These are phyloP conservation scores for Cryptoblepharus egeriae DNA, from an alignment of 2,797 vertebrate species.

Conservation along the genomic window DNA sequence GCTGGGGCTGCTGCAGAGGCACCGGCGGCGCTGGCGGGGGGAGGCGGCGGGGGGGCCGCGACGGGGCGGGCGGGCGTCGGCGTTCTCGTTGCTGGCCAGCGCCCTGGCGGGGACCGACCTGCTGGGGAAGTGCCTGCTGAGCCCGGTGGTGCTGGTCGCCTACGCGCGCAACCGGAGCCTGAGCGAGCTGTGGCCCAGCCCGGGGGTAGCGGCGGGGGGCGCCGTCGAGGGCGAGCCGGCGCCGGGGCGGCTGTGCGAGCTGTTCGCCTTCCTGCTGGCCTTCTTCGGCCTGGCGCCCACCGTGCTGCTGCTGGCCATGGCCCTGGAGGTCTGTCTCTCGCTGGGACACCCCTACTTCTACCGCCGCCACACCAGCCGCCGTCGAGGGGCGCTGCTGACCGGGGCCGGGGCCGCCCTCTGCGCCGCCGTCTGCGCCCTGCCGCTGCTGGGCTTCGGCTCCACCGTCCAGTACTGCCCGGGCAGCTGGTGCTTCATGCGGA, in stretches of 20 bases:
- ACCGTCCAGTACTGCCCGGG: constrained; percentile 80
- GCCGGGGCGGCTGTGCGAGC: constrained; percentile 29
- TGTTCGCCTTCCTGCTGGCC: constrained; percentile 78
- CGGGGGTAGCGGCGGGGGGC: no score
- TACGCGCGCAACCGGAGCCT: constrained; percentile 65
- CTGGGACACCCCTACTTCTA: constrained; percentile 81
- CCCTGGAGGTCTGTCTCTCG: constrained; percentile 80
- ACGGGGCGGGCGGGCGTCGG: constrained; percentile 57
- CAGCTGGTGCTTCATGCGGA: constrained; percentile 82
- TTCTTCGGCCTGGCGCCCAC: constrained; percentile 82
- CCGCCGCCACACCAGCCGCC: constrained; percentile 66
- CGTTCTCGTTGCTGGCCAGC: constrained; percentile 79
- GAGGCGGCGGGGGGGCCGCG: constrained; percentile 29
- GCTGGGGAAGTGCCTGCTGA: constrained; percentile 73
- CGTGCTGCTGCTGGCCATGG: constrained; percentile 81
- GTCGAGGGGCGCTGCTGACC: constrained; percentile 56
- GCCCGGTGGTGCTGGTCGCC: constrained; percentile 65
- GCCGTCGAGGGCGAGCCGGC: neutral
- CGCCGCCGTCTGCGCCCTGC: constrained; percentile 75
- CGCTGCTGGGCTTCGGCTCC: constrained; percentile 72
- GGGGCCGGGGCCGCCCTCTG: constrained; percentile 63
- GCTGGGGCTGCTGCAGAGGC: constrained; percentile 64
- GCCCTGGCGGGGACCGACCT: constrained; percentile 78
- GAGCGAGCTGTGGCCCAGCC: constrained; percentile 44
- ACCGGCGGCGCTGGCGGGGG: constrained; percentile 64